Evolutionary conservation across 2,888 invertebrate species (phyloP).

Genomic region (Orgyia antiqua): DNA sequence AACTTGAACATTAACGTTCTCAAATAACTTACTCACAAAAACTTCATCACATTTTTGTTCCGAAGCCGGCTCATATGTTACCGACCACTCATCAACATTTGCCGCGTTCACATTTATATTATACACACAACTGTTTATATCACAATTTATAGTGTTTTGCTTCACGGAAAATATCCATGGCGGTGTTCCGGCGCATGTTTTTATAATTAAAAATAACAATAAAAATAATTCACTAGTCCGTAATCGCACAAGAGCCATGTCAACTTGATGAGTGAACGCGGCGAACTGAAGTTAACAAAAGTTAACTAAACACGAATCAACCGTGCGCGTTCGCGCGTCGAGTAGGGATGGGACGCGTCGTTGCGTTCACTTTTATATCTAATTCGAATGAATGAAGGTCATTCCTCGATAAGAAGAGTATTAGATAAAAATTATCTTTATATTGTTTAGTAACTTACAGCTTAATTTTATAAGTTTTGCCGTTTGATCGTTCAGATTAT

Average conservation of each 20-base stretch:
- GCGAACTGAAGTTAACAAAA: constrained; percentile 24
- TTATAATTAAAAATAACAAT: constrained; percentile 62
- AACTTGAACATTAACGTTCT: constrained; percentile 38
- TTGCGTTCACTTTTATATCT: constrained; percentile 25
- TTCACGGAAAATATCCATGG: constrained; percentile 67
- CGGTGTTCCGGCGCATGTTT: constrained; percentile 46
- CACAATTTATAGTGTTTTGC: constrained; percentile 45
- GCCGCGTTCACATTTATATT: constrained; percentile 47
- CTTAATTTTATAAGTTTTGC: constrained; percentile 19
- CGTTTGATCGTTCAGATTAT: constrained; percentile 16
- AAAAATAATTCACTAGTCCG: constrained; percentile 70
- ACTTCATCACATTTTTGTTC: constrained; percentile 31
- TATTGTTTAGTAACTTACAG: constrained; percentile 13
- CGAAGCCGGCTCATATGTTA: constrained; percentile 47
- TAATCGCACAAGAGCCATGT: constrained; percentile 53
- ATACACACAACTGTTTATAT: constrained; percentile 47
- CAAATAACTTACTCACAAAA: constrained; percentile 29
- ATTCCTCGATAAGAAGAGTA: constrained; percentile 24
- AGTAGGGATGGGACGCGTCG: constrained; percentile 27
- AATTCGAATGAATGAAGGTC: constrained; percentile 17
- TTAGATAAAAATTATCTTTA: constrained; percentile 24
- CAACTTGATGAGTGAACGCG: constrained; percentile 27
- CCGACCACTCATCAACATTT: constrained; percentile 49
- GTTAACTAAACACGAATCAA: neutral
- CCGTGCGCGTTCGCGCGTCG: constrained; percentile 13